Evolutionary conservation across 2,113 vertebrate genomes (phyloP).

Genomic region (Dasyurus viverrinus): DNA sequence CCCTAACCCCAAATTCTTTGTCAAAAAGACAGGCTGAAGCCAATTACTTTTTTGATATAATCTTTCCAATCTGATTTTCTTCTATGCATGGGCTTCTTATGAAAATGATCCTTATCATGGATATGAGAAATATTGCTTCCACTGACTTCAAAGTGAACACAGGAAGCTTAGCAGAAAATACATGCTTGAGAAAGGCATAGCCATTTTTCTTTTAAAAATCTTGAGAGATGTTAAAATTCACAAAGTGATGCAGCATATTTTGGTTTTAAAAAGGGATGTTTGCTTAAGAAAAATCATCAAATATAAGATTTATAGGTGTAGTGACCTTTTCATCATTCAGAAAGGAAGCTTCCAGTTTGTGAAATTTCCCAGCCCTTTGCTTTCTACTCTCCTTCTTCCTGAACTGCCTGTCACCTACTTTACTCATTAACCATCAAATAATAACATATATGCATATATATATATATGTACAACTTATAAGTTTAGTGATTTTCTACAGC

Average conservation of each 20-base stretch:
- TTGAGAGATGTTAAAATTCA: not conserved
- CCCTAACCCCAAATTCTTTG: not conserved
- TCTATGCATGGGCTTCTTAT: constrained; percentile 56
- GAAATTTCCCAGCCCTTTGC: not conserved
- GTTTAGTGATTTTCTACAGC: not conserved
- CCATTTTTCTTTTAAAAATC: not conserved
- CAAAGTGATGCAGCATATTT: not conserved
- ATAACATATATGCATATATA: not conserved
- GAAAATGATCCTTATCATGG: constrained; percentile 59
- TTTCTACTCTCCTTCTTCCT: not conserved
- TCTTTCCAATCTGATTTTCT: constrained; percentile 66
- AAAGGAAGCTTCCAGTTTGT: not conserved
- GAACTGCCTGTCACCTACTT: not conserved
- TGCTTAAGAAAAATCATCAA: not conserved
- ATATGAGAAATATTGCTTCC: constrained; percentile 60
- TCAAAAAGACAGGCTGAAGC: constrained; percentile 63
- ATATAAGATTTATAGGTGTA: not conserved
- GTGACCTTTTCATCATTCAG: not conserved
- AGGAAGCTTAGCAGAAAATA: constrained; percentile 46
- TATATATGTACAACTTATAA: not conserved
- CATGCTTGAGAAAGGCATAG: not conserved
- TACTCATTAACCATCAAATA: not conserved
- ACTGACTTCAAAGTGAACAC: constrained; percentile 30
- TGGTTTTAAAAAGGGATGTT: not conserved
- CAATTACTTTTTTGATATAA: constrained; percentile 64